These are phyloP conservation scores for Sapajus apella DNA, from an alignment of 2,113 vertebrate species.

Conservation along the genomic window DNA sequence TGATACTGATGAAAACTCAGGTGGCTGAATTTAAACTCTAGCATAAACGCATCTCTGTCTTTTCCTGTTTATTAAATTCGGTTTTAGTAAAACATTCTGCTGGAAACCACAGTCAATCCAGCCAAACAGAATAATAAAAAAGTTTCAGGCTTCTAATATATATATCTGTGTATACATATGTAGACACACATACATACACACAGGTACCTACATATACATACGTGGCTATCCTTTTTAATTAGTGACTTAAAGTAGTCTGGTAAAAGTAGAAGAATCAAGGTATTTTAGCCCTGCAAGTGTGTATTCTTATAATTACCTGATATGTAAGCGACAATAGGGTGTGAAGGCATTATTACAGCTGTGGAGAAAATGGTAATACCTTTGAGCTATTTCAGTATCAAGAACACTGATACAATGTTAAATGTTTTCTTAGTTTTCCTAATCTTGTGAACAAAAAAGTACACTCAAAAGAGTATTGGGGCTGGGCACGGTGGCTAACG, in stretches of 20 bases:
- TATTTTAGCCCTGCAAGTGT: background rate
- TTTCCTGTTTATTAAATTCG: background rate
- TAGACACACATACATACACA: background rate
- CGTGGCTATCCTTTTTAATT: background rate
- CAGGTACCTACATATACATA: background rate
- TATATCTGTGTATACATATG: background rate
- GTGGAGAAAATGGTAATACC: background rate
- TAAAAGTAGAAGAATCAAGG: background rate
- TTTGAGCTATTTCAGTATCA: background rate
- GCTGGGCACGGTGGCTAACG: fast-evolving
- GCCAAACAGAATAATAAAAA: background rate
- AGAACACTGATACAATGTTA: background rate
- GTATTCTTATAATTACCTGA: background rate
- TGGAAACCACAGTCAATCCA: background rate
- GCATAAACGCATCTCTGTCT: background rate
- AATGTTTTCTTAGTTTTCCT: background rate
- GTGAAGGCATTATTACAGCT: background rate
- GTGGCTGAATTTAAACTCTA: background rate
- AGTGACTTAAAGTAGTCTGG: background rate
- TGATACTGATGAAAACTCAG: background rate
- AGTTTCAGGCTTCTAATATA: background rate
- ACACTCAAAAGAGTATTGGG: background rate
- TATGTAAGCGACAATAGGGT: background rate
- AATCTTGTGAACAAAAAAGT: background rate
- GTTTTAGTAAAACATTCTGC: background rate